Conservation (phyloP, 2,888 invertebrate species). For the Habrosyne pyritoides region DNA sequence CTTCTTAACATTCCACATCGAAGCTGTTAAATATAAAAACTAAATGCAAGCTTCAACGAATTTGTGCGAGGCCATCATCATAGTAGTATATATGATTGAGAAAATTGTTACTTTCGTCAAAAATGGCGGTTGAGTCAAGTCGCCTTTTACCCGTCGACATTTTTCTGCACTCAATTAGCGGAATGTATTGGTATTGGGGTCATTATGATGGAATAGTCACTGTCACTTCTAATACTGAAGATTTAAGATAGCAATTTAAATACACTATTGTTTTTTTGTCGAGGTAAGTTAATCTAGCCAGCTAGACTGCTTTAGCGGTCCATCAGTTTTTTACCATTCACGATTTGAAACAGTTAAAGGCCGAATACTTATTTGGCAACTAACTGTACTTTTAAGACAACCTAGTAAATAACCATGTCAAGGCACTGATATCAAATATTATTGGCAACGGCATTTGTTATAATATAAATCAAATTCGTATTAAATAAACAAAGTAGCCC, state of each 20-base stretch:
- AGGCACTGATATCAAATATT: not conserved
- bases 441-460: not conserved
- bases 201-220: not conserved
- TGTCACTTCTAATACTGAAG: not conserved
- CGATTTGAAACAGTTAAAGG: not conserved
- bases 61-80: too few relatives aligned
- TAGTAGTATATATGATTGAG: too few relatives aligned
- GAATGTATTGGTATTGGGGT: too few relatives aligned
- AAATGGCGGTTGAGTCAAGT: too few relatives aligned
- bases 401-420: constrained; percentile 1
- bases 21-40: too few relatives aligned
- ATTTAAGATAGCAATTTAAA: not conserved
- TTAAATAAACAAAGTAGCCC: not conserved
- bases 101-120: too few relatives aligned
- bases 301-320: not conserved
- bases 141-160: too few relatives aligned
- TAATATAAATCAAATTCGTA: not conserved
- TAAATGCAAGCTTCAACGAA: too few relatives aligned
- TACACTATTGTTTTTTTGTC: not conserved
- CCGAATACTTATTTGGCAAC: not conserved
- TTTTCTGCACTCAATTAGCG: too few relatives aligned
- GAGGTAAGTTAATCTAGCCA: too few relatives aligned
- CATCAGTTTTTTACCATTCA: constrained; percentile 2
- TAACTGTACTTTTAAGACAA: not conserved
- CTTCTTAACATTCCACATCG: too few relatives aligned